Percentiles rank a stretch among this genome's conserved stretches.
Evolutionary conservation across 1,140 invertebrate species (phyloP).

Genomic region (Mya arenaria): DNA sequence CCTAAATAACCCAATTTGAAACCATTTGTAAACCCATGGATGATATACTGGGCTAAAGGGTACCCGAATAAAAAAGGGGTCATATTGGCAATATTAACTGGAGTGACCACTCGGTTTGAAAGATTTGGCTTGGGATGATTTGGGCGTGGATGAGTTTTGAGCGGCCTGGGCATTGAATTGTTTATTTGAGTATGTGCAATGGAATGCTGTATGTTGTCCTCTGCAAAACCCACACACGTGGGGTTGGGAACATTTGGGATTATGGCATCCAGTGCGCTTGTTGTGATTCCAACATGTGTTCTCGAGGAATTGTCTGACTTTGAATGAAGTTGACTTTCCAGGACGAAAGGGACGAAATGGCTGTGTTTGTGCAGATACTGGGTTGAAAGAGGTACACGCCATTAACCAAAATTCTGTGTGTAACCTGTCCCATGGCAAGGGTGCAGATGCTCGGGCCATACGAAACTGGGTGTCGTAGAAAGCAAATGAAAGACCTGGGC

Average conservation of each 20-base stretch:
- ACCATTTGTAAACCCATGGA: conserved; percentile 41
- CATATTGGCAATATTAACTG: neutral
- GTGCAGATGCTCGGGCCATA: no score
- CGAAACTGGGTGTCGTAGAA: no score
- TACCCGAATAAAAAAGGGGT: neutral
- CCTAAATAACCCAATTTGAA: conserved; percentile 26
- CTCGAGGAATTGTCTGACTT: neutral
- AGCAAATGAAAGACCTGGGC: no score
- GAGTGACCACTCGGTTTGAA: neutral
- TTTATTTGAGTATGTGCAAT: neutral
- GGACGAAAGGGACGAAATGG: no score
- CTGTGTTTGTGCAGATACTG: no score
- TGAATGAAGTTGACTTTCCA: no score
- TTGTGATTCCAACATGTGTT: conserved; percentile 28
- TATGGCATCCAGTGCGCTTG: neutral
- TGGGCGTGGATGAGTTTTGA: neutral
- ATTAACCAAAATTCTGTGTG: no score
- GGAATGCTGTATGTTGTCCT: neutral
- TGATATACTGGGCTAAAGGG: neutral
- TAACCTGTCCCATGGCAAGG: no score
- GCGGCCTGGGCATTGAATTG: neutral
- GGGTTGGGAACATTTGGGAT: neutral
- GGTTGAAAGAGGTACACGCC: no score
- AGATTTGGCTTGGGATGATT: neutral
- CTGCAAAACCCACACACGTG: conserved; percentile 31